These are phyloP conservation scores for Zosterops hypoxanthus DNA, from an alignment of 2,113 vertebrate species.

Conservation along the genomic window DNA sequence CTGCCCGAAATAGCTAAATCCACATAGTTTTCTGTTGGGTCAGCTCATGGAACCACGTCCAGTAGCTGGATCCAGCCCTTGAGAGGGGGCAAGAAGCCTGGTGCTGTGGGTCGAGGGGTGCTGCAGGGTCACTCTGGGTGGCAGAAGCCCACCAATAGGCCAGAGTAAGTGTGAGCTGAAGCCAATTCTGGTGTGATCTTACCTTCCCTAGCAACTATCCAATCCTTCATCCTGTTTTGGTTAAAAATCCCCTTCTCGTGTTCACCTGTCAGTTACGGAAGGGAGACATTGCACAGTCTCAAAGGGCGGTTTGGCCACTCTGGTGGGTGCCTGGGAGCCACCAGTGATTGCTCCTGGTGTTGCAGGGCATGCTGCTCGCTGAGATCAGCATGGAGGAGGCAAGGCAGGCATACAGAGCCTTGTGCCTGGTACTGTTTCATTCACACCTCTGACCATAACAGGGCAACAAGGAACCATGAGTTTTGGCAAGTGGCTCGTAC, in stretches of 20 bases:
- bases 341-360: background rate
- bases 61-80: background rate
- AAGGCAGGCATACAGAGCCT: accelerated
- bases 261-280: background rate
- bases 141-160: background rate
- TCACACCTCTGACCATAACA: background rate
- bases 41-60: background rate
- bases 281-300: accelerated
- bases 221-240: background rate
- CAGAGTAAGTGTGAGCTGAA: background rate
- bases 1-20: background rate
- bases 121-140: background rate
- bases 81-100: background rate
- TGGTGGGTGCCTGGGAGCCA: background rate
- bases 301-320: background rate
- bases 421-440: background rate
- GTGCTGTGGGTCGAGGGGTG: background rate
- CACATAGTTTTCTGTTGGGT: background rate
- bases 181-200: background rate
- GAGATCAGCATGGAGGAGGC: background rate
- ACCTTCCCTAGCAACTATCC: background rate
- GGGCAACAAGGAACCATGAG: background rate
- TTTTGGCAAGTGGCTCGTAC: background rate
- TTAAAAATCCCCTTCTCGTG: background rate
- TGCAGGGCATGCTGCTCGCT: background rate